Conservation (phyloP, 2,113 vertebrate genomes). For the Ginglymostoma cirratum region DNA sequence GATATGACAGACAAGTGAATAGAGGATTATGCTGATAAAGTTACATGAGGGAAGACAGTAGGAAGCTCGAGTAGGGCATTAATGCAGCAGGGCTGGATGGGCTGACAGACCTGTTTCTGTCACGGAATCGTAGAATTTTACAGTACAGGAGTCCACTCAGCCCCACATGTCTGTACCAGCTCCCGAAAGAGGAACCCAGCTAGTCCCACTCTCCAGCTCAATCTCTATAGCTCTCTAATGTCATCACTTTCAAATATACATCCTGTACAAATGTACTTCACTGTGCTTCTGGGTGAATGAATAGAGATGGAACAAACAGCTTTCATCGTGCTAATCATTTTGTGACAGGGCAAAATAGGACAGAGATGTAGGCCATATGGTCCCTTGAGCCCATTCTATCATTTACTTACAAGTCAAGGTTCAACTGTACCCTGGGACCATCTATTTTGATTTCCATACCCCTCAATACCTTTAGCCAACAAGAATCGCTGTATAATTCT, state of each 20-base stretch:
- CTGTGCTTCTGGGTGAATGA: not conserved
- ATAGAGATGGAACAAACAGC: not conserved
- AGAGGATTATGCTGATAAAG: not conserved
- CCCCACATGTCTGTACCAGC: too few species aligned
- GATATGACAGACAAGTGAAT: not conserved
- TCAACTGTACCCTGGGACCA: not conserved
- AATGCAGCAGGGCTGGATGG: not conserved
- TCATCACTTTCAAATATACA: too few species aligned
- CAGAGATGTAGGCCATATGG: not conserved
- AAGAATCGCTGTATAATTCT: not conserved
- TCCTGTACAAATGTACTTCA: not conserved
- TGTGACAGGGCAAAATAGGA: not conserved
- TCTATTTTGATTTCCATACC: not conserved
- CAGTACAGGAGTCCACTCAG: too few species aligned
- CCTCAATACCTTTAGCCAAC: not conserved
- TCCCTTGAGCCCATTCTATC: not conserved
- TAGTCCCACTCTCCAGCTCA: too few species aligned
- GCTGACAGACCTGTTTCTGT: too few species aligned
- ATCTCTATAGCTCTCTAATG: too few species aligned
- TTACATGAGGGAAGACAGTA: not conserved
- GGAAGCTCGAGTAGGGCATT: not conserved
- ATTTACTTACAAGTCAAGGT: not conserved
- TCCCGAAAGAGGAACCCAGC: too few species aligned
- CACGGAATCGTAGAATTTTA: too few species aligned
- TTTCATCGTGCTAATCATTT: not conserved